Base-by-base conservation (phyloP, 2,888 invertebrate species). In the Dorcus hopei region DNA sequence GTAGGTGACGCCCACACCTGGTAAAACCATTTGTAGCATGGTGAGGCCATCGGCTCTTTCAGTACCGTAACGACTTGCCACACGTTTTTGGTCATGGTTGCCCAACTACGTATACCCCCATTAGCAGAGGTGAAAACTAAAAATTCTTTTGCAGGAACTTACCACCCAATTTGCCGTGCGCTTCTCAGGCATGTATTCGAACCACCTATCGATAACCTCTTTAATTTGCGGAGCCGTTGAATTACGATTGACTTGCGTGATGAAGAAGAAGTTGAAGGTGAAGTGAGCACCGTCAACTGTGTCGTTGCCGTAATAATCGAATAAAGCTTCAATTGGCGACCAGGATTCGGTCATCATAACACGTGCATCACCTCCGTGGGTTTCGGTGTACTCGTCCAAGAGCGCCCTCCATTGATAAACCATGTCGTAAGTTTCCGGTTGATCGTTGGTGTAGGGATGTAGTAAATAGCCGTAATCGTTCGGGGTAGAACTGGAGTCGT, bases 1-100 rank as follows among this genome's bases (percentile, higher is more conserved):
- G 72, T 96, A 96, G 0, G 92, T 90, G 7, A 95, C 86, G 16
- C 89, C 87, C 3, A 93, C 85, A 43, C 96, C 96, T 2, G 94
- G 95, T 54, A 96, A 79, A 14, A 94, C 81, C 72, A 93, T 80
- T 16, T 87, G 80, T 54, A 97, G 74, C 89, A 95, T 92, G 72
- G 92, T 91, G 71, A 94, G 83, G n/a, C 88, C 89, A 76, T 94
- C 93, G 0, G 88, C 85, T 66, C 88, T 80, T 55, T 85, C 81
- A 11, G 61, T 79, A 0, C 89, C 90, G 62, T 85, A 87, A 65
- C 92, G 83, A 0, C 88, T 83, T 0, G 87, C 88, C n/a, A 87
- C 83, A 64, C 93, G 83, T 42, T 77, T 81, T 48, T 87, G 84
- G 73, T 93, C 92, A 66, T 93, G 92, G 74, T 93, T 93, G 50